A percentile compares a stretch with the other conserved stretches of the same genome.
These are phyloP conservation scores for Diphyllodes magnificus DNA, from an alignment of 2,113 vertebrate genomes.

Conservation along the genomic window DNA sequence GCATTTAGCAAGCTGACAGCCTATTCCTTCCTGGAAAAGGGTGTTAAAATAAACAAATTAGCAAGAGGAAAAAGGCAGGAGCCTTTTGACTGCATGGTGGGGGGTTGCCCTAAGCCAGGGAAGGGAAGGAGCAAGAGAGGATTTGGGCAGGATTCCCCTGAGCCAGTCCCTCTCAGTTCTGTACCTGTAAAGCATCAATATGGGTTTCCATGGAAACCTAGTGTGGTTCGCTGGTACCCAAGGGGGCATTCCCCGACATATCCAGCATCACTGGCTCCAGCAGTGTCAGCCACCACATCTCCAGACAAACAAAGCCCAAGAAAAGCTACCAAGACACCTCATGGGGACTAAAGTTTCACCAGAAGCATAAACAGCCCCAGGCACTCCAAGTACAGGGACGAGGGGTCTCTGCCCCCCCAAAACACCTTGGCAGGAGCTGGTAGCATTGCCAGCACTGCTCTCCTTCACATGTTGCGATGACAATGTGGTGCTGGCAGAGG, in stretches of 20 bases:
- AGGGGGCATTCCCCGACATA: constrained; percentile 42
- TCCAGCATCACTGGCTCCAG: not conserved
- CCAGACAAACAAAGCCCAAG: not conserved
- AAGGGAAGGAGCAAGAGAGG: not conserved
- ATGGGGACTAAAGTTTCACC: not conserved
- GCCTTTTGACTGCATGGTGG: not conserved
- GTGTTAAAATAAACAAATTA: constrained; percentile 44
- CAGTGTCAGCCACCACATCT: not conserved
- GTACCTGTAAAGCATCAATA: not conserved
- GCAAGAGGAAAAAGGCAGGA: constrained; percentile 15
- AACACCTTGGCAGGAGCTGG: not conserved
- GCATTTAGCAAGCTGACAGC: constrained; percentile 24
- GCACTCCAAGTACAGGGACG: accelerated
- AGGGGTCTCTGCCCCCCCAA: not conserved
- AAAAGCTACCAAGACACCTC: not conserved
- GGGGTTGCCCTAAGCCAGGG: not conserved
- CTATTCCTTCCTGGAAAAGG: constrained; percentile 55
- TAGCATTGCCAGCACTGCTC: not conserved
- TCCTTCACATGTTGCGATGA: accelerated
- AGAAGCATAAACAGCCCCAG: not conserved
- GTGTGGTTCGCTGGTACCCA: constrained; percentile 13
- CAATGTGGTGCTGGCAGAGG: not conserved
- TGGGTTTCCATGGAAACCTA: constrained; percentile 69
- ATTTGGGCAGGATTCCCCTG: not conserved
- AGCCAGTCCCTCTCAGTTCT: not conserved